A percentile compares a stretch with the other conserved stretches of the same genome.
Evolutionary conservation across 2,797 vertebrate genomes (phyloP).

Genomic region (Molossus molossus): DNA sequence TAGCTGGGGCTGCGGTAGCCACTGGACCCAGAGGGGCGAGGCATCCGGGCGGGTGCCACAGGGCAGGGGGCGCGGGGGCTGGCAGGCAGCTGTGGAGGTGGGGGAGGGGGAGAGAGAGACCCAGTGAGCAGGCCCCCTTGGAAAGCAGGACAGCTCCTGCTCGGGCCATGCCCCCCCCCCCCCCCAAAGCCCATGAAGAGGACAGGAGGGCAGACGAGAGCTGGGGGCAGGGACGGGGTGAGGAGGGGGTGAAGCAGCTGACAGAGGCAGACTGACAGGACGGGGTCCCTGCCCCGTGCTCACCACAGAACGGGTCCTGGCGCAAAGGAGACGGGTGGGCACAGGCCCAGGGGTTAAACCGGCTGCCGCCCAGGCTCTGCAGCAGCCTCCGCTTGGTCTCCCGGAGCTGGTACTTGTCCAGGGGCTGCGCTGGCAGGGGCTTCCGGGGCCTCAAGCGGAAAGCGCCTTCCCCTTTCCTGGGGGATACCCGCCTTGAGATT

Average conservation of each 20-base stretch:
- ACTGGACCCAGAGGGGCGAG: constrained; percentile 73
- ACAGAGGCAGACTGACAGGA: background rate
- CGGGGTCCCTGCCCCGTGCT: background rate
- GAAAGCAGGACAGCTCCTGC: background rate
- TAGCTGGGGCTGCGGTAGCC: constrained; percentile 64
- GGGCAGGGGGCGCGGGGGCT: constrained; percentile 38
- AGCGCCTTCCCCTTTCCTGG: constrained; percentile 95
- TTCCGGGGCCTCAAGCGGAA: constrained; percentile 92
- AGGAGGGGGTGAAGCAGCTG: too few relatives aligned
- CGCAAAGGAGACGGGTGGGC: background rate
- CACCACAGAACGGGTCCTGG: constrained; percentile 68
- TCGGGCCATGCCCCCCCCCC: too few relatives aligned
- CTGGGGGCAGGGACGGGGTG: background rate
- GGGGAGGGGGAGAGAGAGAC: background rate
- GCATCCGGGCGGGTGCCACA: background rate
- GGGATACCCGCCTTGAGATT: background rate
- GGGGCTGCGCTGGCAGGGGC: constrained; percentile 85
- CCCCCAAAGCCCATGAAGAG: background rate
- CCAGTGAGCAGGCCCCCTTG: background rate
- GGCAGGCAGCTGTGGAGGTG: constrained; percentile 72
- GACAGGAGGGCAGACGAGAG: background rate
- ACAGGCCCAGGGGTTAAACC: background rate
- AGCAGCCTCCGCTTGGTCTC: constrained; percentile 94
- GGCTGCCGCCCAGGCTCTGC: constrained; percentile 78
- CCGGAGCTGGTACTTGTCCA: constrained; percentile 94